phyloP scores from a whole-genome alignment of 2,888 invertebrate genomes.

The Girardia tigrina region DNA sequence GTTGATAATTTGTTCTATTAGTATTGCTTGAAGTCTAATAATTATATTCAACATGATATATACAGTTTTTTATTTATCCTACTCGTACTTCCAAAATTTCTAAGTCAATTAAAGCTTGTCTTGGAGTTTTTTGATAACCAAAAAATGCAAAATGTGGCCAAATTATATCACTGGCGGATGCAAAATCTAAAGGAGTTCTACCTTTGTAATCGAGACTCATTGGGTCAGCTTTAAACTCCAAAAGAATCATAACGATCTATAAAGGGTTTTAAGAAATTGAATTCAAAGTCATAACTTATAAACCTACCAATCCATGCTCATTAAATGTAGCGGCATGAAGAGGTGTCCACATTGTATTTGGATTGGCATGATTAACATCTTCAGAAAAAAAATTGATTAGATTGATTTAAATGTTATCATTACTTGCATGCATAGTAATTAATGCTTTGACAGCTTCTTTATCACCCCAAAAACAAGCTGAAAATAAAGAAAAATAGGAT shows the following conservation, averaged over 20 bases:
- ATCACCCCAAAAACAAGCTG: not conserved
- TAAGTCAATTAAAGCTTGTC: constrained; percentile 40
- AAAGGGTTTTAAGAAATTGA: constrained; percentile 16
- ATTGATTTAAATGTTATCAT: not conserved
- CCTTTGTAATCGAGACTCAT: constrained; percentile 42
- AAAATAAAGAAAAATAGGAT: no score
- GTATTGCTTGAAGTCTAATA: no score
- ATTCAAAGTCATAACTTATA: not conserved
- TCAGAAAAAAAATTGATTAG: not conserved
- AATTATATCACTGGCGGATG: constrained; percentile 46
- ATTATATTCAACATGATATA: no score
- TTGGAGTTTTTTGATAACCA: constrained; percentile 40
- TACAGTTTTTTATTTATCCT: no score
- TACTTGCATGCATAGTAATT: not conserved
- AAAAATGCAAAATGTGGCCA: constrained; percentile 47
- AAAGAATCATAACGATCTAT: constrained; percentile 44
- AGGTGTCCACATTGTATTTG: constrained; percentile 45
- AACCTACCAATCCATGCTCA: constrained; percentile 46
- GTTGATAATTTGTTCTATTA: no score
- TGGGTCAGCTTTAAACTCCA: constrained; percentile 43
- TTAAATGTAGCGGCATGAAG: constrained; percentile 48
- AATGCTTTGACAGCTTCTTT: not conserved
- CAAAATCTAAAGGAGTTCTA: constrained; percentile 46
- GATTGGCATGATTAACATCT: constrained; percentile 44
- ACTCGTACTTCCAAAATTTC: constrained; percentile 27